These are phyloP conservation scores for Virgularia gustaviana DNA, from an alignment of 92 coral and sea anemone species.

Conservation along the genomic window DNA sequence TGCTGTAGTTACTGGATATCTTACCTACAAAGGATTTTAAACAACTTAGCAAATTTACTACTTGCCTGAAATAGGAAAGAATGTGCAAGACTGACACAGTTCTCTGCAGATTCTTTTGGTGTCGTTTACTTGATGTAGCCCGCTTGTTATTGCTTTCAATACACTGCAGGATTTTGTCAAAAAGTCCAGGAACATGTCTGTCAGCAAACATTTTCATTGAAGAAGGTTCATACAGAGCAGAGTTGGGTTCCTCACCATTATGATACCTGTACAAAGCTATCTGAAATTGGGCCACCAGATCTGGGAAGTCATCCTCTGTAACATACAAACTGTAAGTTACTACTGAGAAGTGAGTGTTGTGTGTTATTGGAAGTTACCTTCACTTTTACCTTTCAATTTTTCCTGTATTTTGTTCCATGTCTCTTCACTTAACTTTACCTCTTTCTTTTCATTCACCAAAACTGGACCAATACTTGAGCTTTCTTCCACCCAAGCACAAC, in stretches of 20 bases:
- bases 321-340: background rate
- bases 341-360: background rate
- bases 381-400: background rate
- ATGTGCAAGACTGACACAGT: constrained; percentile 55
- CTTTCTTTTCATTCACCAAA: constrained; percentile 8
- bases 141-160: constrained; percentile 42
- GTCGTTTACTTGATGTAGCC: constrained; percentile 26
- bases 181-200: constrained; percentile 60
- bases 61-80: constrained; percentile 59
- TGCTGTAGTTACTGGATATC: too few species aligned
- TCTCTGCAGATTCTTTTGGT: constrained; percentile 50
- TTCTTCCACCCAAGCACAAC: background rate
- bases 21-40: too few species aligned
- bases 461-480: constrained; percentile 15
- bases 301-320: constrained; percentile 36
- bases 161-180: constrained; percentile 42
- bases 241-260: constrained; percentile 8
- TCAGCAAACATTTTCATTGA: constrained; percentile 52
- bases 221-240: constrained; percentile 42
- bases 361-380: background rate
- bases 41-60: too few species aligned
- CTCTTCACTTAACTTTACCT: background rate
- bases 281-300: constrained; percentile 36
- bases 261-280: constrained; percentile 19
- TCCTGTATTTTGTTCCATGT: constrained; percentile 29